Percentiles rank a stretch among this genome's conserved stretches.
These are phyloP conservation scores for Miniopterus natalensis DNA, from an alignment of 2,113 vertebrate species.

Conservation along the genomic window DNA sequence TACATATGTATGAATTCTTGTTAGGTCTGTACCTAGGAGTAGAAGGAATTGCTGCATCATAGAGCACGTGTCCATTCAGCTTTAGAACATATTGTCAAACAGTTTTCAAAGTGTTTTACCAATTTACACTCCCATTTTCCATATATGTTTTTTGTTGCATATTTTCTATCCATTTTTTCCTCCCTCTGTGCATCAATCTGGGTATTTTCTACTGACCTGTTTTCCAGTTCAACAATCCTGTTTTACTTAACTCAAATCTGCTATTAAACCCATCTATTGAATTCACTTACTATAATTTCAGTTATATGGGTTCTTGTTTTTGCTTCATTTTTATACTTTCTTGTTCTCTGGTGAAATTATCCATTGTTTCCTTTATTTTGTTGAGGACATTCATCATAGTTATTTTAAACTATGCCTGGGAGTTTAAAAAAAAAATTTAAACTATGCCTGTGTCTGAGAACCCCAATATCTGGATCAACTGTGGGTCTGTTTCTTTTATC, in stretches of 20 bases:
- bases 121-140: not conserved
- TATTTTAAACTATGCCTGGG: conserved; percentile 13
- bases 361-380: conserved; percentile 3
- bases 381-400: not conserved
- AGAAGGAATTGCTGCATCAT: not conserved
- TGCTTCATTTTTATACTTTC: conserved; percentile 42
- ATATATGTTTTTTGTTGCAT: not conserved
- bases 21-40: not conserved
- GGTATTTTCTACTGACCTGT: not conserved
- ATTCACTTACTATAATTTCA: not conserved
- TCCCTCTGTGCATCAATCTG: not conserved
- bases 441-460: conserved; percentile 7
- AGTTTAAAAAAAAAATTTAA: not conserved
- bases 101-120: not conserved
- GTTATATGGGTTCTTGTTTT: not conserved
- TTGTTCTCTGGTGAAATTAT: not conserved
- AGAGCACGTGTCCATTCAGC: not conserved
- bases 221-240: not conserved
- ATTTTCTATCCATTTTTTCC: not conserved
- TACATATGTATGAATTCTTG: not conserved
- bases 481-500: not conserved
- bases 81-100: not conserved
- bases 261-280: not conserved
- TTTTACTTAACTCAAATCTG: conserved; percentile 31
- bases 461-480: not conserved